Evolutionary conservation across 2,888 invertebrate species (phyloP).

Genomic region (Thymelicus sylvestris): DNA sequence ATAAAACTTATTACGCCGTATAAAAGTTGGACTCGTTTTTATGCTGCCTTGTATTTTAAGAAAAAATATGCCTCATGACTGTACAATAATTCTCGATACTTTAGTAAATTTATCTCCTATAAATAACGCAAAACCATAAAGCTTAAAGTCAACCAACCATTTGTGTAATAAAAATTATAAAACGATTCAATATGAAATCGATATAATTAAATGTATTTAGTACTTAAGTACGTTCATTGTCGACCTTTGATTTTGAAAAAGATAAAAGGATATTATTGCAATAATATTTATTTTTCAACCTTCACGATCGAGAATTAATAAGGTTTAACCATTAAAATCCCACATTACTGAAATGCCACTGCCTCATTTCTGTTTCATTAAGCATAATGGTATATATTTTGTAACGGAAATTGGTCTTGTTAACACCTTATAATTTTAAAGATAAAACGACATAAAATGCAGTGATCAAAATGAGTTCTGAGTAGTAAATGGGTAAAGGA

Average conservation of each 20-base stretch:
- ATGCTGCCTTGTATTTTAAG: slow-evolving; percentile 9
- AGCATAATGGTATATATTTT: slow-evolving; percentile 22
- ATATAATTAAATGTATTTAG: slow-evolving; percentile 41
- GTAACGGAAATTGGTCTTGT: slow-evolving; percentile 15
- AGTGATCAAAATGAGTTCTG: not conserved
- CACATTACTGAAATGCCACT: slow-evolving; percentile 53
- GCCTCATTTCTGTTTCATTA: slow-evolving; percentile 39
- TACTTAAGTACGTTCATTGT: slow-evolving; percentile 39
- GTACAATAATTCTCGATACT: slow-evolving; percentile 18
- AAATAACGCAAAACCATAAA: slow-evolving; percentile 17
- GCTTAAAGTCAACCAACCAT: too few relatives aligned
- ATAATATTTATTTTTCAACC: slow-evolving; percentile 52
- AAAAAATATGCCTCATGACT: slow-evolving; percentile 2
- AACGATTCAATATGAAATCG: slow-evolving; percentile 12
- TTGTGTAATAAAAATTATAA: slow-evolving; percentile 14
- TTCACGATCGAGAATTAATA: slow-evolving; percentile 52
- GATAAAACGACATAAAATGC: not conserved
- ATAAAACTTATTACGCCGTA: too few relatives aligned
- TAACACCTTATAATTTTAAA: slow-evolving; percentile 24
- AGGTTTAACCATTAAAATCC: slow-evolving; percentile 48
- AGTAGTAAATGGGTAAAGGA: not conserved
- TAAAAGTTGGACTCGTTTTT: too few relatives aligned
- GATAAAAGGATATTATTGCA: slow-evolving; percentile 44
- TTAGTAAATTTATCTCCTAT: slow-evolving; percentile 25
- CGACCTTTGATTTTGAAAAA: slow-evolving; percentile 50